Base-by-base conservation (phyloP, 2,888 invertebrate genomes). In the Lagria hirta region DNA sequence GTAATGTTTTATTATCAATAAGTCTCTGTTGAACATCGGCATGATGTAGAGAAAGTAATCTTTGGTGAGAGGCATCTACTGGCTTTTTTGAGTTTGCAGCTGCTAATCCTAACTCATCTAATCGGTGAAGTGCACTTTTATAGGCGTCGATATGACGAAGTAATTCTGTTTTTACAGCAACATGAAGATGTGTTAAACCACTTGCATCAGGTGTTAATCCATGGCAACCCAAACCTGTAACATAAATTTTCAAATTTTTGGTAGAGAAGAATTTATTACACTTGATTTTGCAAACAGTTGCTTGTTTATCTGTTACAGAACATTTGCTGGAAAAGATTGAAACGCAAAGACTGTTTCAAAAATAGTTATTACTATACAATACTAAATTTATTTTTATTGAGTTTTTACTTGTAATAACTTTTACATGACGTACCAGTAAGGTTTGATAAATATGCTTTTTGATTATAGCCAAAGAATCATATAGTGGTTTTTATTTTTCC, bases 1-100 rank as follows among this genome's bases (percentile, higher is more conserved):
- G 75, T 20, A 94, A 74, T 0, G 90, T 87, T 72, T 93, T 92
- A 73, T 95, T 94, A 73, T 93, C 92, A 61, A 94, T 93, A 37
- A 95, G 77, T 1, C 94, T 75, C 55, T 91, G 84, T 68, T 94
- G 93, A 32, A 95, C 90, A 66, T 94, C 93, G 4, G 83, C 80
- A 62, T 89, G 86, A 33, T 83, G 84, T 41, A 93, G 78, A 32
- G 90, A 88, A 51, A 95, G 74, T 28, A 93, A 82, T 13, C 94
- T 78, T 71, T 94, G 94, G 74, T 95, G 94, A 23, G 91, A 91
- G 0, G 91, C 87, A 20, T 86, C 83, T 0, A 88, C 87, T 12
- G 90, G 90, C 48, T 72, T 73, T 54, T 73, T 72, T 18, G 67
- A 66, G 40, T 69, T 68, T 35, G 75, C 69, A 56, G 76, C 79